Evolutionary conservation across 2,113 vertebrate species (phyloP), one percentile per base, ranked within the genome.

Genomic region (Trochalopteron elliotii): DNA sequence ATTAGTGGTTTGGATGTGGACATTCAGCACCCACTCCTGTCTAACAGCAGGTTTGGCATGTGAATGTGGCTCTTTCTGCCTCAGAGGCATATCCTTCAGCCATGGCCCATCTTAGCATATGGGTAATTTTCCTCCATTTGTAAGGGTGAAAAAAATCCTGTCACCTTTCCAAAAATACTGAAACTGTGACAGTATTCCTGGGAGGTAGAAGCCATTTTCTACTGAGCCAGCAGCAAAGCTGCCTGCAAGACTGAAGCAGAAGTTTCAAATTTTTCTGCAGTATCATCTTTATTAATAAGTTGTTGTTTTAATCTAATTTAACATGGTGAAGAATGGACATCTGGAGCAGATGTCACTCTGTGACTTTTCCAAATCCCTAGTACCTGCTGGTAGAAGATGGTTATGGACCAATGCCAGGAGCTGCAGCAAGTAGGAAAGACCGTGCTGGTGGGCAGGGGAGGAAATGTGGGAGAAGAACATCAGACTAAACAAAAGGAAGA

Each of bases 1-100:
- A 40, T 81, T 75, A 63, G 45, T 5, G 2, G 40, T 89, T 64
- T 89, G 25, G 47, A 63, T 1, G 1, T 27, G 47, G 42, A 39
- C 15, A 27, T 74, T 83, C 59, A 78, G 83, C 42, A 63, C 42
- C 33, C 3, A 4, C 39, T 80, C 24, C 57, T 74, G 75, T 53
- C 67, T 80, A 18, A 65, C 40, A 78, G n/a, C 68, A 81, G 31
- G 39, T 59, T 78, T 67, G 40, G 79, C 82, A 63, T 1, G 0
- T 35, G 55, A 63, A 33, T 0, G 0, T 50, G 75, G 31, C 63
- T 71, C 24, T 49, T 49, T 67, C 21, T n/a, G 8, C 15, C 37
- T 53, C 63, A 74, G 55, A 90, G 25, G 9, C 49, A 45, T 2
- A 45, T 39, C 33, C 71, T 60, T 45, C 44, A 71, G 53, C 63